Conservation (phyloP, 1,140 invertebrate species). For the Charaxes varanes region DNA sequence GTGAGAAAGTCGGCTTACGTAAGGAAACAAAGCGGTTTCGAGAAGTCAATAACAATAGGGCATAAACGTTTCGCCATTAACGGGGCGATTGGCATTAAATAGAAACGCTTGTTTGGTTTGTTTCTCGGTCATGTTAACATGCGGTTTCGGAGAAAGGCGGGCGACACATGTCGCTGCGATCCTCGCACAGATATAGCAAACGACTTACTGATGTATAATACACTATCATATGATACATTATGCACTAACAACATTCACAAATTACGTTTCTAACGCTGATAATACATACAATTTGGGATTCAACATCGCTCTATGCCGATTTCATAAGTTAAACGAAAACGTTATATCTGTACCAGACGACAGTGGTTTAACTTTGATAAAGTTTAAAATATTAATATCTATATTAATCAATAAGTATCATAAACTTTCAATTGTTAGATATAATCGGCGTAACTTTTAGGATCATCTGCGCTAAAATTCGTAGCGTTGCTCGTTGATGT, state of each 20-base stretch:
- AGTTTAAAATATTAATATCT: no score
- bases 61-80: constrained; percentile 27
- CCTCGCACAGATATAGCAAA: constrained; percentile 19
- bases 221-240: constrained; percentile 1
- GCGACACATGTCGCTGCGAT: constrained; percentile 23
- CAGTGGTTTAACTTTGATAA: no score
- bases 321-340: no score
- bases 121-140: constrained; percentile 44
- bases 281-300: no score
- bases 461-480: neutral
- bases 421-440: no score
- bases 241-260: no score
- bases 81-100: constrained; percentile 37
- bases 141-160: constrained; percentile 44
- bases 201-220: constrained; percentile 13
- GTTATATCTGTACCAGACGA: no score
- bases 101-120: constrained; percentile 28
- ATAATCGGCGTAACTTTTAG: no score
- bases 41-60: constrained; percentile 24
- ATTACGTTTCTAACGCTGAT: no score
- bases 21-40: constrained; percentile 16
- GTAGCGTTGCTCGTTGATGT: constrained; percentile 35
- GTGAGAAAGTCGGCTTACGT: constrained; percentile 2
- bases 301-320: no score
- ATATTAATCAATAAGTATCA: constrained; percentile 7